Conservation (phyloP, 2,888 invertebrate genomes). For the Athalia rosae region DNA sequence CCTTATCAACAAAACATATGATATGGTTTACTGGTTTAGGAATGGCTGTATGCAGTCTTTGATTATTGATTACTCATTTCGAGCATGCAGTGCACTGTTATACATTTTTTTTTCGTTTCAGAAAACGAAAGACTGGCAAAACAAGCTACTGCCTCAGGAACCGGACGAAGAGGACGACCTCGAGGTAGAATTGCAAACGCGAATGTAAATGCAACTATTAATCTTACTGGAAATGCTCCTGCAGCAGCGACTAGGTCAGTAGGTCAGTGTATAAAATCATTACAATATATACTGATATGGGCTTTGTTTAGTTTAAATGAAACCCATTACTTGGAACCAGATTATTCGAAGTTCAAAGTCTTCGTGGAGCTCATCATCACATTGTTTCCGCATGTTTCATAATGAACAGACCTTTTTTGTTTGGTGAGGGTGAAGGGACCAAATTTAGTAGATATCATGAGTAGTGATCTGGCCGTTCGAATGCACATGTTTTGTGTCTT, state of each 20-base stretch:
- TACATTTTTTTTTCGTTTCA: conserved; percentile 6
- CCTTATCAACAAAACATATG: no score
- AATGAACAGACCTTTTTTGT: no score
- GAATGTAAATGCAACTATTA: conserved; percentile 21
- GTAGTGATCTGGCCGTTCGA: no score
- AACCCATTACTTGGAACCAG: background rate
- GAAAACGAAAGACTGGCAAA: conserved; percentile 28
- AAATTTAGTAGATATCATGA: no score
- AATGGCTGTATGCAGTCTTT: no score
- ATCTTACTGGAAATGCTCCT: conserved; percentile 28
- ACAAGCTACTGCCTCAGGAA: background rate
- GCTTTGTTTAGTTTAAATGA: background rate
- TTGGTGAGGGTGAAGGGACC: no score
- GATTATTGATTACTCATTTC: no score
- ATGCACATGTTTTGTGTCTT: no score
- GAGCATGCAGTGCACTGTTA: no score
- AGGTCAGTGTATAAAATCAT: conserved; percentile 43
- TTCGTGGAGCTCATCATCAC: no score
- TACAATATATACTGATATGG: conserved; percentile 36
- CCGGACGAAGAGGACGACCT: conserved; percentile 13
- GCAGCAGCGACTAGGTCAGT: conserved; percentile 43
- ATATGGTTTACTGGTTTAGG: no score
- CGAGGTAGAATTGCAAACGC: conserved; percentile 8
- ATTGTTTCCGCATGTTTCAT: no score
- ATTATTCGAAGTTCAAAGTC: background rate